phyloP scores from a whole-genome alignment of 2,888 invertebrate species.

The Hirtodrosophila alboralis region DNA sequence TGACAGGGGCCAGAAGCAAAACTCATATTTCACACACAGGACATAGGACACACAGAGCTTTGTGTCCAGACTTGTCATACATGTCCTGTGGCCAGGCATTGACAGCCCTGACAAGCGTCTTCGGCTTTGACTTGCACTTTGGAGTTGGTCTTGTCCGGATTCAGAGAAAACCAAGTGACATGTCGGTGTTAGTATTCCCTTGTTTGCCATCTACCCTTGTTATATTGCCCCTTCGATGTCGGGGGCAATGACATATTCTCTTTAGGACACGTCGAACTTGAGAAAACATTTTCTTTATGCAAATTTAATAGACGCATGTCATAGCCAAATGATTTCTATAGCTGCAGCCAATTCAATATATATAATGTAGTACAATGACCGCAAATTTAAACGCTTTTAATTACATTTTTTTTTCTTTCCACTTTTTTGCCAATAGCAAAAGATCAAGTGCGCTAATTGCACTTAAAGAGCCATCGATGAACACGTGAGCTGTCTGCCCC shows the following conservation, averaged over 20 bases:
- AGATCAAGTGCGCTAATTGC: conserved; percentile 67
- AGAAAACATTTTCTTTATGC: conserved; percentile 51
- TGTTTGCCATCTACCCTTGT: conserved; percentile 3
- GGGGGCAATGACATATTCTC: conserved; percentile 50
- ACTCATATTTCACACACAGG: conserved; percentile 64
- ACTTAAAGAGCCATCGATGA: conserved; percentile 54
- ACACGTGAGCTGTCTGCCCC: conserved; percentile 40
- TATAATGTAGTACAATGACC: conserved; percentile 47
- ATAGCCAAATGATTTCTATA: conserved; percentile 2
- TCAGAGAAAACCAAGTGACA: conserved; percentile 8
- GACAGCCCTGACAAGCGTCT: conserved; percentile 44
- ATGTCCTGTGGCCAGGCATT: conserved; percentile 57
- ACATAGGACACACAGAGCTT: conserved; percentile 26
- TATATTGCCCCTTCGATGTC: conserved; percentile 33
- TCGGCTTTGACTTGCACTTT: conserved; percentile 33
- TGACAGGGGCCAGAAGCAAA: conserved; percentile 31
- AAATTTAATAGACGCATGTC: conserved; percentile 62
- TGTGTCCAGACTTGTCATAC: conserved; percentile 38
- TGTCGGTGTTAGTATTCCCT: conserved; percentile 6
- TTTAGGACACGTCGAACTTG: conserved; percentile 54
- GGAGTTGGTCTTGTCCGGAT: conserved; percentile 8
- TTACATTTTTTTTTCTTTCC: conserved; percentile 39
- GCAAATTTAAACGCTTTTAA: conserved; percentile 61
- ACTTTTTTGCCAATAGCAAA: conserved; percentile 28
- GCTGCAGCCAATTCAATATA: conserved; percentile 19